A percentile compares a stretch with the other conserved stretches of the same genome.
Evolutionary conservation across 1,140 invertebrate genomes (phyloP).

Genomic region (Ericerus pela): DNA sequence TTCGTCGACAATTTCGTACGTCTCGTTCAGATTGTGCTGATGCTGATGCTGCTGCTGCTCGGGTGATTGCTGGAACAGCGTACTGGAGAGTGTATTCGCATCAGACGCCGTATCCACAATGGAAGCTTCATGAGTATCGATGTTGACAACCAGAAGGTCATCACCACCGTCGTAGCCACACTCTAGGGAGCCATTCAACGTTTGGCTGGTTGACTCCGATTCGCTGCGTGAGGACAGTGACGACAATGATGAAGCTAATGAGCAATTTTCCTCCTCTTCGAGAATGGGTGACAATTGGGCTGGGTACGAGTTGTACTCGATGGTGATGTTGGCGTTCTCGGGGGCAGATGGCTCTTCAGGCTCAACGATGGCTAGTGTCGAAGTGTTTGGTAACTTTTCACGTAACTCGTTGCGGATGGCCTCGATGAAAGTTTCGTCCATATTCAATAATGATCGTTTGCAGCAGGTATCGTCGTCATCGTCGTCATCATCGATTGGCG

Average conservation of each 20-base stretch:
- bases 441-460: conserved; percentile 4
- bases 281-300: conserved; percentile 43
- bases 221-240: neutral
- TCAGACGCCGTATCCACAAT: conserved; percentile 19
- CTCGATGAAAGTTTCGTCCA: conserved; percentile 18
- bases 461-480: conserved; percentile 3
- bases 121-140: conserved; percentile 37
- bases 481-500: conserved; percentile 7
- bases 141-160: conserved; percentile 40
- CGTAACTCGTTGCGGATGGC: conserved; percentile 51
- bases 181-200: neutral
- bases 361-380: neutral
- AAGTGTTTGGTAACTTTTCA: conserved; percentile 42
- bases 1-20: conserved; percentile 24
- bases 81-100: neutral
- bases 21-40: conserved; percentile 14
- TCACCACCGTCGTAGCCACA: conserved; percentile 25
- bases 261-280: conserved; percentile 35
- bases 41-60: too few species aligned
- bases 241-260: neutral
- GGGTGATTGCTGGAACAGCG: neutral
- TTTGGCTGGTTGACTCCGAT: neutral
- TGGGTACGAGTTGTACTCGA: conserved; percentile 22
- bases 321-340: conserved; percentile 19
- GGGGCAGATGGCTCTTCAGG: neutral